Conservation (phyloP, 2,888 invertebrate genomes). For the Drosophila colorata region DNA sequence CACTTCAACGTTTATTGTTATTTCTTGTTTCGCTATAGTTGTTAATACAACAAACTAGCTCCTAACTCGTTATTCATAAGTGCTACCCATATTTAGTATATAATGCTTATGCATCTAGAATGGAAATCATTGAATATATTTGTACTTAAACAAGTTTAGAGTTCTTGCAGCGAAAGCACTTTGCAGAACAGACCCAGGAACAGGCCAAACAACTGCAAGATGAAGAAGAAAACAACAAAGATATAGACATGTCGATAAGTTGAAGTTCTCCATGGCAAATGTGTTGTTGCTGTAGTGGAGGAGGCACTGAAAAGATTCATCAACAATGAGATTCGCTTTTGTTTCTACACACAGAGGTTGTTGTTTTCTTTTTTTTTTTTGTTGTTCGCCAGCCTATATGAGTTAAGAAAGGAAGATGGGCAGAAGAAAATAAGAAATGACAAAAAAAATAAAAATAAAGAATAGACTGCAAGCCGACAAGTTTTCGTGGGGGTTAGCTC, state of each 20-base stretch:
- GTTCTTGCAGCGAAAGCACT: slow-evolving; percentile 2
- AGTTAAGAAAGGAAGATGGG: slow-evolving; percentile 13
- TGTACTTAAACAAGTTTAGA: slow-evolving; percentile 2
- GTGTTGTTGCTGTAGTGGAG: neutral
- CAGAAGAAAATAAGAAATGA: neutral
- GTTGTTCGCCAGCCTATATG: slow-evolving; percentile 11
- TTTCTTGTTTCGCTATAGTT: neutral
- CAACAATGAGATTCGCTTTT: slow-evolving; percentile 59
- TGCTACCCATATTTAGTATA: neutral
- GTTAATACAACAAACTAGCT: neutral
- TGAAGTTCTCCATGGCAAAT: slow-evolving; percentile 16
- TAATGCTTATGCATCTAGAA: neutral
- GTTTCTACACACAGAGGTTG: slow-evolving; percentile 33
- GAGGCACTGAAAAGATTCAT: slow-evolving; percentile 32
- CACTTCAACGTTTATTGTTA: neutral
- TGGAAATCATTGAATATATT: neutral
- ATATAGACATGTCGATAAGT: slow-evolving; percentile 46
- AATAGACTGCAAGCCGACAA: slow-evolving; percentile 14
- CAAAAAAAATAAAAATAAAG: slow-evolving; percentile 1
- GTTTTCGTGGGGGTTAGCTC: slow-evolving; percentile 12
- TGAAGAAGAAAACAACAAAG: slow-evolving; percentile 12
- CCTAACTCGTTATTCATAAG: neutral
- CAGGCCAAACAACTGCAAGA: slow-evolving; percentile 18
- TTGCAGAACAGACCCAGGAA: slow-evolving; percentile 7
- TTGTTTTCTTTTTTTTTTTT: slow-evolving; percentile 7